A percentile compares a stretch with the other conserved stretches of the same genome.
Evolutionary conservation across 2,888 invertebrate genomes (phyloP).

Genomic region (Acrobasis repandana): DNA sequence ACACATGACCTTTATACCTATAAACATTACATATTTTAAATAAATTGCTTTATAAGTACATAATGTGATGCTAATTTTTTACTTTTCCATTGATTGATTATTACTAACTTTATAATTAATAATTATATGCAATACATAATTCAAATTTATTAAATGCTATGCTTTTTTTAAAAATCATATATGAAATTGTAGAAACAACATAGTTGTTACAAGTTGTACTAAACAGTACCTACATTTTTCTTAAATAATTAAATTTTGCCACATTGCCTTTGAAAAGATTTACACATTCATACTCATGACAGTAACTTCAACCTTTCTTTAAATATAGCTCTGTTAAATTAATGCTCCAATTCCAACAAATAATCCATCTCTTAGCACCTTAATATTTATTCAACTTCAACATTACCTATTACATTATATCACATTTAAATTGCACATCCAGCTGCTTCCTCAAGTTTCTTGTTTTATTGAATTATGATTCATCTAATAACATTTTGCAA

Average conservation of each 20-base stretch:
- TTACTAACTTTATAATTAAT: neutral
- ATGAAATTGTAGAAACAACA: slow-evolving; percentile 63
- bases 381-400: slow-evolving; percentile 60
- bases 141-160: neutral
- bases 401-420: slow-evolving; percentile 64
- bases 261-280: slow-evolving; percentile 34
- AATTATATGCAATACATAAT: neutral
- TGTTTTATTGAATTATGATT: too few species aligned
- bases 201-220: slow-evolving; percentile 78
- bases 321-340: slow-evolving; percentile 26
- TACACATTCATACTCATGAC: slow-evolving; percentile 17
- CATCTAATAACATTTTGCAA: too few species aligned
- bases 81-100: neutral
- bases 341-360: slow-evolving; percentile 45
- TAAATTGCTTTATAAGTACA: too few species aligned
- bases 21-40: too few species aligned
- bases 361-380: slow-evolving; percentile 73
- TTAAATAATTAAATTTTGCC: slow-evolving; percentile 38
- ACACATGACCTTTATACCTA: too few species aligned
- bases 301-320: slow-evolving; percentile 28
- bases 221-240: slow-evolving; percentile 66
- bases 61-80: neutral
- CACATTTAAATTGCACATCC: slow-evolving; percentile 80
- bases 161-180: slow-evolving; percentile 25
- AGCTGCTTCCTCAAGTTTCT: slow-evolving; percentile 38